Conservation (phyloP, 1,140 invertebrate genomes). For the Helicoverpa armigera region DNA sequence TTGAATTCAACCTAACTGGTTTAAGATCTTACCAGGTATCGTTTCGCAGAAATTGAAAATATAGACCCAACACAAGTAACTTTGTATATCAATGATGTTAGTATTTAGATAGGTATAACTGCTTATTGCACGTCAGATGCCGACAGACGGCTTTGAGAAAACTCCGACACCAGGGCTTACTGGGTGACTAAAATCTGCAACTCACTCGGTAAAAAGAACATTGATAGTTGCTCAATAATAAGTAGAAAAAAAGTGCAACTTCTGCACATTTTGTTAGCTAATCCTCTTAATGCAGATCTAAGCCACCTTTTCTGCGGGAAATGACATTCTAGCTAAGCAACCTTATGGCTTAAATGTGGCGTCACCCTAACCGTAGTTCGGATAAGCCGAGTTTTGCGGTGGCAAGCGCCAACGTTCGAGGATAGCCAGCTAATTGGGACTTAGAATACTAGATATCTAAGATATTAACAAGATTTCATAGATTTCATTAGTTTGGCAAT, state of each 20-base stretch:
- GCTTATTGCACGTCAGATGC: too few species aligned
- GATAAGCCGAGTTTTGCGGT: conserved; percentile 37
- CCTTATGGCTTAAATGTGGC: conserved; percentile 4
- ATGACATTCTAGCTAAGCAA: conserved; percentile 2
- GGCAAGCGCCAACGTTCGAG: not conserved
- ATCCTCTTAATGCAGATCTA: not conserved
- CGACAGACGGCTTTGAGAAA: too few species aligned
- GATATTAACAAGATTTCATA: conserved; percentile 19
- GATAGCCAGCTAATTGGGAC: conserved; percentile 39
- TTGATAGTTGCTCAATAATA: too few species aligned
- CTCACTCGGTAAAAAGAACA: too few species aligned
- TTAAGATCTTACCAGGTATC: too few species aligned
- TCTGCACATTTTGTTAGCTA: not conserved
- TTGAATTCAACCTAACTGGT: too few species aligned
- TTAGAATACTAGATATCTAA: conserved; percentile 12
- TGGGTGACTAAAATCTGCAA: too few species aligned
- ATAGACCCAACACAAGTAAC: too few species aligned
- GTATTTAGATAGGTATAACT: too few species aligned
- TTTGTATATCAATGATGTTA: too few species aligned
- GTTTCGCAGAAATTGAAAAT: too few species aligned
- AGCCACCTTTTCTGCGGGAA: not conserved
- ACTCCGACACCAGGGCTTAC: too few species aligned
- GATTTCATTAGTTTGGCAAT: not conserved
- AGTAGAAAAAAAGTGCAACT: not conserved
- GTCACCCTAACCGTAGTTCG: conserved; percentile 10